Base-by-base conservation (phyloP, 2,888 invertebrate species). In the Rhabditophanes sp. region DNA sequence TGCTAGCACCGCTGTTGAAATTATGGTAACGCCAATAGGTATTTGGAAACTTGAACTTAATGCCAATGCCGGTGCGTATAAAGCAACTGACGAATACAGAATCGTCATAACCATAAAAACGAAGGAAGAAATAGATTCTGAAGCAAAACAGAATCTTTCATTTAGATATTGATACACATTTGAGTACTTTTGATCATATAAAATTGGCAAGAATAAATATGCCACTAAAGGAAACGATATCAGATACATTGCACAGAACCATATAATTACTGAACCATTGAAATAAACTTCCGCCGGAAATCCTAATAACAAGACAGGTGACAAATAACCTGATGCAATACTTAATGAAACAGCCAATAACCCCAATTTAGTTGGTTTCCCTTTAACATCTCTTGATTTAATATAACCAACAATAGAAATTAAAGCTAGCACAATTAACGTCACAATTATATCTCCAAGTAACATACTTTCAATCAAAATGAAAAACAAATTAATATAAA, bases 51-150 rank as follows among this genome's bases (percentile, higher is more conserved):
- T 30, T 11, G 44, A 24, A 2, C 53, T 48, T 3, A 84, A 77
- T 2, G 83, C 82, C 54, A 83, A 68, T 2, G 82, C 80, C 32
- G 83, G 83, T 3, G 82, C 82, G 65, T 82, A 83, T 41, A 84
- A 76, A 1, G 82, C 82, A 37, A 83, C 77, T 2, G 82, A 80
- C 65, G 73, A 68, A 53, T 71, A 71, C 24, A 69, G 42, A 3
- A 68, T 30, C 60, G 67, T 64, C 42, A 64, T 88, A 25, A 82
- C 56, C 33, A 80, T 78, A 62, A 84, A 88, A 0, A 80, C 78
- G 32, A 82, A 58, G 2, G 85, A 83, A 0, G 83, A 84, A 14
- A 77, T 68, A 44, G 80, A 67, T 53, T 87, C 72, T 17, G 82
- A 75, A 4, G 70, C 69, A 43, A 75, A 74, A 2, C 83, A 82